Conservation (phyloP, 2,888 invertebrate species). For the Spodoptera picta region DNA sequence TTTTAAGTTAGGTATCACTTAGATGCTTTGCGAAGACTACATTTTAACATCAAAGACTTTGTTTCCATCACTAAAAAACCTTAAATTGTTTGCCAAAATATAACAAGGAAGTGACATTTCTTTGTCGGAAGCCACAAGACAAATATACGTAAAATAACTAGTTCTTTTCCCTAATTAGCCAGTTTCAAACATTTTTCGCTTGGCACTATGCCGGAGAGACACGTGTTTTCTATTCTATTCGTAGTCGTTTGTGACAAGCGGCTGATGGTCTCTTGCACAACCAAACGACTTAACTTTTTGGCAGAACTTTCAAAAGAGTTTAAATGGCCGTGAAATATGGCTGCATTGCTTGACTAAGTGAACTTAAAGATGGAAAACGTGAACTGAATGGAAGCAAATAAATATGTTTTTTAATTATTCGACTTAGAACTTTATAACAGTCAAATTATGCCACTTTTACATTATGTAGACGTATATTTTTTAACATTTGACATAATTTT, state of each 20-base stretch:
- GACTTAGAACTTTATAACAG: too few relatives aligned
- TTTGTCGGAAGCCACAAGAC: conserved; percentile 13
- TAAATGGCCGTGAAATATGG: conserved; percentile 3
- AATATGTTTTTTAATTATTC: too few relatives aligned
- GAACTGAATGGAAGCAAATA: too few relatives aligned
- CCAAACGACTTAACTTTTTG: conserved; percentile 42
- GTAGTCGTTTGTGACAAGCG: conserved; percentile 34
- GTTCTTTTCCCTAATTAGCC: conserved; percentile 28
- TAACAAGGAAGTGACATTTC: too few relatives aligned
- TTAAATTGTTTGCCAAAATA: too few relatives aligned
- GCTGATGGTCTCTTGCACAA: conserved; percentile 14
- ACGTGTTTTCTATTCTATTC: conserved; percentile 46
- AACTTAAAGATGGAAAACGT: too few relatives aligned
- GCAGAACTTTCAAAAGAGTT: conserved; percentile 12
- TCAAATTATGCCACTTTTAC: too few relatives aligned
- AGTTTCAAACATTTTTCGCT: conserved; percentile 24
- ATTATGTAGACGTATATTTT: conserved; percentile 13
- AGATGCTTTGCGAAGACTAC: too few relatives aligned
- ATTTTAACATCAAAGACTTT: too few relatives aligned
- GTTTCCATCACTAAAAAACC: too few relatives aligned
- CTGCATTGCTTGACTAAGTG: background rate
- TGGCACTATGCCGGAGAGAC: conserved; percentile 28
- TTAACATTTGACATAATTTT: conserved; percentile 43
- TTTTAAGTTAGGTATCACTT: too few relatives aligned
- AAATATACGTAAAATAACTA: conserved; percentile 15